phyloP scores from a whole-genome alignment of 2,113 vertebrate genomes.

The Myanophis thanlyinensis region DNA sequence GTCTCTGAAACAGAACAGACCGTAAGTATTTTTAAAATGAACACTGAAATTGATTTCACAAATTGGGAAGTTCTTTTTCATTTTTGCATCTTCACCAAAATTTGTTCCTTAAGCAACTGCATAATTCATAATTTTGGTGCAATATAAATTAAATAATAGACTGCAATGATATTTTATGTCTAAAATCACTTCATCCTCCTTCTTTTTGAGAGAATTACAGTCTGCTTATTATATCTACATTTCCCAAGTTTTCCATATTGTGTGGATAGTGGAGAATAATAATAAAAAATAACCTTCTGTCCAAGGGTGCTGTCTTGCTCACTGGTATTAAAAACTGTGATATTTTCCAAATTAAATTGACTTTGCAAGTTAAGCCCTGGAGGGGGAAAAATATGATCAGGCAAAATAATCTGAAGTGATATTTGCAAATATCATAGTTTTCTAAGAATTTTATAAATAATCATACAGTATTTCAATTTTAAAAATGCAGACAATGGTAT shows the following conservation, averaged over 20 bases:
- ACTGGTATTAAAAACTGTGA: conserved; percentile 97
- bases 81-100: not conserved
- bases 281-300: conserved; percentile 80
- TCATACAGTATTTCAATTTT: not conserved
- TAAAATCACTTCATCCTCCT: not conserved
- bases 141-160: not conserved
- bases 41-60: not conserved
- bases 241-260: not conserved
- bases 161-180: not conserved
- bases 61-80: not conserved
- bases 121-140: not conserved
- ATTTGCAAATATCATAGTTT: not conserved
- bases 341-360: conserved; percentile 97
- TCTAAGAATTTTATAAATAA: not conserved
- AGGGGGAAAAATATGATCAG: conserved; percentile 24
- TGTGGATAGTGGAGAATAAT: not conserved
- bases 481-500: not conserved
- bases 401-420: not conserved
- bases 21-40: not conserved
- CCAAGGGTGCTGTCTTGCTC: conserved; percentile 95
- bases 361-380: conserved; percentile 96
- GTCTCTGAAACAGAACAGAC: not conserved
- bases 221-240: not conserved
- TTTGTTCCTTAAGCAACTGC: not conserved
- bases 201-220: not conserved